These are phyloP conservation scores for Drosophila kanapiae DNA, from an alignment of 1,140 invertebrate genomes.

Conservation along the genomic window DNA sequence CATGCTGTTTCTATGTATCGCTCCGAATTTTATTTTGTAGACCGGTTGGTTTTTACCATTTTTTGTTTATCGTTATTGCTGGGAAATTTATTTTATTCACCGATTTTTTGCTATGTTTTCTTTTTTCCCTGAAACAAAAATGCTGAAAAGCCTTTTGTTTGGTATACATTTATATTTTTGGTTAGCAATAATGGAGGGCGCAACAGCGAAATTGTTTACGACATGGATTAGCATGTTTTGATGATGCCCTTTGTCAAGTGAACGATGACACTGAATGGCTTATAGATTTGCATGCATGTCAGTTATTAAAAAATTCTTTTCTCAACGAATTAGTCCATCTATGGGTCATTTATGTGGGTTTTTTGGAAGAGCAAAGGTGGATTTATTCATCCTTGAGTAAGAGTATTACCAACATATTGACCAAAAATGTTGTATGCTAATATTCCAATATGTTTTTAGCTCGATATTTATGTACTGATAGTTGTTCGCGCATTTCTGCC, in stretches of 20 bases:
- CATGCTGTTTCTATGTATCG: slow-evolving; percentile 19
- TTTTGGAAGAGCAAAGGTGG: too few relatives aligned
- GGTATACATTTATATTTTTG: slow-evolving; percentile 22
- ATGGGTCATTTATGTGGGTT: neutral
- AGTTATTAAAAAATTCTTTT: neutral
- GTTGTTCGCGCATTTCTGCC: slow-evolving; percentile 17
- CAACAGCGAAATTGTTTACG: slow-evolving; percentile 38
- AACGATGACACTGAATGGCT: slow-evolving; percentile 32
- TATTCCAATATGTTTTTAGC: slow-evolving; percentile 17
- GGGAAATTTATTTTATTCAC: slow-evolving; percentile 30
- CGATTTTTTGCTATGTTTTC: neutral
- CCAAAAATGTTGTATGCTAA: slow-evolving; percentile 29
- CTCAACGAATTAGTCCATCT: slow-evolving; percentile 13
- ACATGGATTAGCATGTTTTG: slow-evolving; percentile 37
- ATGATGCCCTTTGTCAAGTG: slow-evolving; percentile 41
- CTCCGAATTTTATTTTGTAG: slow-evolving; percentile 6
- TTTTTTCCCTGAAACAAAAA: slow-evolving; percentile 1
- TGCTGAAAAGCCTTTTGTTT: slow-evolving; percentile 27
- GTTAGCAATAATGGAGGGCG: slow-evolving; percentile 32
- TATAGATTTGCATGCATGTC: slow-evolving; percentile 22
- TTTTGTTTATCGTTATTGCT: slow-evolving; percentile 41
- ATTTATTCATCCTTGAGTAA: neutral
- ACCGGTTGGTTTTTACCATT: neutral
- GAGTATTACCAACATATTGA: slow-evolving; percentile 12
- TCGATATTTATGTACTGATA: slow-evolving; percentile 27